Evolutionary conservation across 2,113 vertebrate species (phyloP), one percentile per base, ranked within the genome.

Genomic region (Thalassarche chlororhynchos): DNA sequence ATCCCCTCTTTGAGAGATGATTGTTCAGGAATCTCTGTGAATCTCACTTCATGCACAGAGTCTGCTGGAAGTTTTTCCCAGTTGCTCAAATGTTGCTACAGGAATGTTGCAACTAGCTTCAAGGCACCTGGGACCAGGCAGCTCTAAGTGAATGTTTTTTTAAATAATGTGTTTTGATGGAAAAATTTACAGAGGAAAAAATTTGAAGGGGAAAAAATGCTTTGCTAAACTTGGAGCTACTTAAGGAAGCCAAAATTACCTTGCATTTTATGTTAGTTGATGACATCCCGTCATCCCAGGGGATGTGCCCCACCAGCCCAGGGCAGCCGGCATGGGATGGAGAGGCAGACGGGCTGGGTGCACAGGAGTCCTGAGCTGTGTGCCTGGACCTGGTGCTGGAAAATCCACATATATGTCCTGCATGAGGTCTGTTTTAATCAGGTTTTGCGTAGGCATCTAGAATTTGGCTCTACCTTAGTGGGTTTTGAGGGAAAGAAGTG

Each of bases 151-250:
- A 84, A 93, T 55, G 44, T 5, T 24, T 68, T 90, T 96, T 94
- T 34, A 66, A 93, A 91, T 91, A 84, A 74, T 42, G 55, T 96
- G 89, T 96, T 97, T 96, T 97, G 91, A 91, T 96, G 97, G 95
- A 96, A 96, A 95, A 92, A 89, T 90, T 77, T 25, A 5, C 74
- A 89, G 84, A 91, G 81, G 88, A 62, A 82, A 94, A 95, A 91
- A 62, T 26, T 15, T 36, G 58, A 90, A 92, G 31, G 46, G 91
- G 60, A 89, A 89, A 96, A 91, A 91, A 89, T 79, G 62, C 51
- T 94, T 58, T 90, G 75, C 66, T 93, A 74, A 91, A 91, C 71
- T 93, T 90, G 85, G 68, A 91, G 54, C 87, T 79, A 28, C 80
- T 88, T 95, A 90, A 77, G 61, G 91, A 90, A 84, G 82, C 40